phyloP scores from a whole-genome alignment of 2,888 invertebrate genomes.

The Oegoconia quadripuncta region DNA sequence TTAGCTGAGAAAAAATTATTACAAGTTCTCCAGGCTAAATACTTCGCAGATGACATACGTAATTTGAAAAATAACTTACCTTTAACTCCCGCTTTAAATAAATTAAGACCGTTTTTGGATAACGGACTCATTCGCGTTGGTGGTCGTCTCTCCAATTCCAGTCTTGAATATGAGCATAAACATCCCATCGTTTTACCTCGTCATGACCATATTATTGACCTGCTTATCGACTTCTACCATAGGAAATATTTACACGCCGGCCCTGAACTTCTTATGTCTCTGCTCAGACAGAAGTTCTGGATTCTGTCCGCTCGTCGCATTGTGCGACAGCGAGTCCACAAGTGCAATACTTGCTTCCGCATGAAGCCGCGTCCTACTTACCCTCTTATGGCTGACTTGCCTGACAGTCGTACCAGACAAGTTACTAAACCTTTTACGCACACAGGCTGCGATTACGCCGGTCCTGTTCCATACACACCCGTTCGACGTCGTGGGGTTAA shows the following conservation, averaged over 20 bases:
- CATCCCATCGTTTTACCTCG: constrained; percentile 11
- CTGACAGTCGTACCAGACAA: constrained; percentile 6
- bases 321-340: constrained; percentile 1
- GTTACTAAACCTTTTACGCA: constrained; percentile 15
- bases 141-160: constrained; percentile 6
- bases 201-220: constrained; percentile 7
- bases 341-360: constrained; percentile 3
- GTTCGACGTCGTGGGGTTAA: constrained; percentile 8
- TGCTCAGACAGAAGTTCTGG: constrained; percentile 11
- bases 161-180: constrained; percentile 4
- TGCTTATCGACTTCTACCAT: constrained; percentile 15
- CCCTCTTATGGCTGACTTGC: constrained; percentile 4
- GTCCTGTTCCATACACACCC: constrained; percentile 12
- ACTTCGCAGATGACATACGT: neutral
- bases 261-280: constrained; percentile 9
- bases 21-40: neutral
- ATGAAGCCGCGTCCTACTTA: neutral
- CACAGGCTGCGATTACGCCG: constrained; percentile 15
- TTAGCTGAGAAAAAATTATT: neutral
- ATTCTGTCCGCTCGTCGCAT: constrained; percentile 1
- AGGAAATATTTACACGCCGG: constrained; percentile 12
- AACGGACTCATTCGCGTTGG: constrained; percentile 8
- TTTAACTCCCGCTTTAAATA: neutral
- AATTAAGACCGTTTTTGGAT: constrained; percentile 5
- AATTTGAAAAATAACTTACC: neutral